Conservation (phyloP, 2,888 invertebrate species). For the Platycnemis pennipes region DNA sequence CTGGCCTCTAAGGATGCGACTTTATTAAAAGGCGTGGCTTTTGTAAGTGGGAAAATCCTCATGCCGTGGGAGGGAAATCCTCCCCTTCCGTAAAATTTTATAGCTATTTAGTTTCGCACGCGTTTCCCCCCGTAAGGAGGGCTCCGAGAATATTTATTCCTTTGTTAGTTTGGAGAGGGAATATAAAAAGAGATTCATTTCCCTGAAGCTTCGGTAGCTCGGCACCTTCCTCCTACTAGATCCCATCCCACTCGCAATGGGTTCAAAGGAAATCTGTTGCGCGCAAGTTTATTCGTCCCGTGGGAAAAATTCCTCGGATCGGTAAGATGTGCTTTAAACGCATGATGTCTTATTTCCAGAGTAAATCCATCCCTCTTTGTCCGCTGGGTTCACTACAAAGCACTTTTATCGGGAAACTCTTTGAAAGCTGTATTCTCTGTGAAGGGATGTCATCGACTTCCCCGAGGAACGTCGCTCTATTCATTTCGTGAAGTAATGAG, state of each 20-base stretch:
- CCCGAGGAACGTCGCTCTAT: no score
- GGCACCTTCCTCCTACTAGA: neutral
- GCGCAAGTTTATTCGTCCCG: neutral
- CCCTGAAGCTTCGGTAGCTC: neutral
- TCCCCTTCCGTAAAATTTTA: neutral
- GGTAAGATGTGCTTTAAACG: neutral
- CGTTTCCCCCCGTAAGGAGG: neutral
- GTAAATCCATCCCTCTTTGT: neutral
- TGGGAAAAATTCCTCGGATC: neutral
- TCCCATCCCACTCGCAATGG: neutral
- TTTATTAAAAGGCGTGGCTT: neutral
- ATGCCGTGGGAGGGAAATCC: neutral
- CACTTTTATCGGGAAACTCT: neutral
- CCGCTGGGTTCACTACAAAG: neutral
- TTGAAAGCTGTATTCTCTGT: no score
- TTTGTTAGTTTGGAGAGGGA: neutral
- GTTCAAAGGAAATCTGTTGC: neutral
- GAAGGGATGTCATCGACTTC: no score
- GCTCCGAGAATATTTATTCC: neutral
- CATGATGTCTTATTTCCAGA: neutral
- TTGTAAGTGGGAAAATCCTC: neutral
- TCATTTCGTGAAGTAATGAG: no score
- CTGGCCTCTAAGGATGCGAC: neutral
- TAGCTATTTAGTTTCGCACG: neutral
- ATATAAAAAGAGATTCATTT: neutral